Conservation (phyloP, 2,888 invertebrate genomes). For the Osmoderma eremita region DNA sequence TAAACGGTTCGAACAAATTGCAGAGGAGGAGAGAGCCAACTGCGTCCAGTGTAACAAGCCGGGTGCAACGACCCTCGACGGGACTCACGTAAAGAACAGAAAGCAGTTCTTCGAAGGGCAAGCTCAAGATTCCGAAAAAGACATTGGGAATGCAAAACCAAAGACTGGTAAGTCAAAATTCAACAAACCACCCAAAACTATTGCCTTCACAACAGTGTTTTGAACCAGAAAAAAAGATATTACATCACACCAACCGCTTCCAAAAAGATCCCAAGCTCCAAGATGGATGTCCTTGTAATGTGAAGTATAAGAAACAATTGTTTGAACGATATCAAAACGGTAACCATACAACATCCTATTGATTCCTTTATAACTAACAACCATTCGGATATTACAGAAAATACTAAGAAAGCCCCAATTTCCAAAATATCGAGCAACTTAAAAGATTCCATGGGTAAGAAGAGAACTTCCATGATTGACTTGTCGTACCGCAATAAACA, state of each 20-base stretch:
- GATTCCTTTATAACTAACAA: background rate
- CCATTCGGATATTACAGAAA: background rate
- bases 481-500: background rate
- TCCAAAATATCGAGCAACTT: background rate
- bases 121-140: background rate
- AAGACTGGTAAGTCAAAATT: slow-evolving; percentile 16
- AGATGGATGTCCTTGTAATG: background rate
- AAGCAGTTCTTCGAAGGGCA: slow-evolving; percentile 30
- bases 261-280: background rate
- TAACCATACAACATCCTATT: background rate
- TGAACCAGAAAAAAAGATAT: background rate
- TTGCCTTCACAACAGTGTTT: too few relatives aligned
- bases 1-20: slow-evolving; percentile 32
- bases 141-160: background rate
- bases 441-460: slow-evolving; percentile 4
- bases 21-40: slow-evolving; percentile 5
- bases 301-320: slow-evolving; percentile 3
- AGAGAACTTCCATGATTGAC: background rate
- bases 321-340: slow-evolving; percentile 14
- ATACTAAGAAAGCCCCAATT: background rate
- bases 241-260: background rate
- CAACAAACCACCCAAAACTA: too few relatives aligned
- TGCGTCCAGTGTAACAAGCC: slow-evolving; percentile 12
- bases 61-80: background rate
- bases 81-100: slow-evolving; percentile 17